A percentile compares a stretch with the other conserved stretches of the same genome.
Conservation (phyloP, 2,113 vertebrate genomes). For the Thalassarche chlororhynchos region DNA sequence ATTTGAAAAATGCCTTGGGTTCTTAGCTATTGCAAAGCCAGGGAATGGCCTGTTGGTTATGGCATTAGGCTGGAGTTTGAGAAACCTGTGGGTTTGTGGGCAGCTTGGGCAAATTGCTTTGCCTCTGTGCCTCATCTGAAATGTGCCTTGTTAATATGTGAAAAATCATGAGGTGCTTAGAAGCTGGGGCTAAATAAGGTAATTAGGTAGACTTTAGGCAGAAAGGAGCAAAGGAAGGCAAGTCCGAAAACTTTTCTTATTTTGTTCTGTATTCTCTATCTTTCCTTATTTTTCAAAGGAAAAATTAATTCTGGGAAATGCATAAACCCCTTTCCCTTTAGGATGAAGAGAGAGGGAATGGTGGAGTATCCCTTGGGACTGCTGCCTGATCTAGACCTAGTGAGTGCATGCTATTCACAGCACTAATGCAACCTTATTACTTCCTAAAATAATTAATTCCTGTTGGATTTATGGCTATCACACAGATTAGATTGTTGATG, state of each 20-base stretch:
- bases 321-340: not conserved
- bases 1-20: not conserved
- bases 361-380: not conserved
- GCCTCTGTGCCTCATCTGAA: not conserved
- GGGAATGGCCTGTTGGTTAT: not conserved
- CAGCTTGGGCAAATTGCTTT: not conserved
- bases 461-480: not conserved
- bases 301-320: not conserved
- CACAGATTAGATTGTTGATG: not conserved
- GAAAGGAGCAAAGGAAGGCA: not conserved
- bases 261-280: not conserved
- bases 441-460: not conserved
- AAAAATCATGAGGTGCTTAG: not conserved
- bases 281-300: not conserved
- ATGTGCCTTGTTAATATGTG: not conserved
- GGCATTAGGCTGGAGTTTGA: not conserved
- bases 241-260: not conserved
- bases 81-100: accelerated
- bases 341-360: not conserved
- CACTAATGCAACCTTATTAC: not conserved
- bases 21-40: not conserved
- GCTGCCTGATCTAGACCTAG: not conserved
- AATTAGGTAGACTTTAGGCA: not conserved
- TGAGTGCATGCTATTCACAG: not conserved
- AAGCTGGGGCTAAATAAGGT: not conserved